Evolutionary conservation across 92 coral and sea anemone species (phyloP).

Genomic region (Scolanthus callimorphus): DNA sequence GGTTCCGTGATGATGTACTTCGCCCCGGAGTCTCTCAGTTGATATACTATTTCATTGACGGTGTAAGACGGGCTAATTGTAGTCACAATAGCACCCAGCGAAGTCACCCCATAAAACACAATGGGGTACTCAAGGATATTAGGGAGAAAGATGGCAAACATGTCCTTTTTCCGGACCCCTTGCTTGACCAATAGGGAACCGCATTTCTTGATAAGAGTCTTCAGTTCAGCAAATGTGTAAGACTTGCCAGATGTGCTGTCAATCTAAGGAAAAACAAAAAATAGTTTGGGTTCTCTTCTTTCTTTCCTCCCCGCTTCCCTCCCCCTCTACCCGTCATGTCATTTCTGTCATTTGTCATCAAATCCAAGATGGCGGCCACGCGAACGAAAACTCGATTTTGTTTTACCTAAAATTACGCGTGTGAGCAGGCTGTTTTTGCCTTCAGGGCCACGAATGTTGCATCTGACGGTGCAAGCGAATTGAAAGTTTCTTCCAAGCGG

Average conservation of each 20-base stretch:
- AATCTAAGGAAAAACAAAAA: too few relatives aligned
- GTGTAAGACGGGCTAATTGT: slow-evolving; percentile 64
- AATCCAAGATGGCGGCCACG: too few relatives aligned
- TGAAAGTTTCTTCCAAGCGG: too few relatives aligned
- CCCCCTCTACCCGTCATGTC: too few relatives aligned
- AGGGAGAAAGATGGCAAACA: slow-evolving; percentile 57
- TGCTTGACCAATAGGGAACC: slow-evolving; percentile 73
- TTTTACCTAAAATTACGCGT: too few relatives aligned
- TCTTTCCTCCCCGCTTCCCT: too few relatives aligned
- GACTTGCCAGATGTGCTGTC: slow-evolving; percentile 68
- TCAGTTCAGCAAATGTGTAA: slow-evolving; percentile 66
- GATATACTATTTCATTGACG: slow-evolving; percentile 51
- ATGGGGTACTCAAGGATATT: slow-evolving; percentile 72
- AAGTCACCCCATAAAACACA: slow-evolving; percentile 56
- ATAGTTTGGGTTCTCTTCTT: too few relatives aligned
- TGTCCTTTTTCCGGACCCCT: slow-evolving; percentile 68
- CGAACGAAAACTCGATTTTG: too few relatives aligned
- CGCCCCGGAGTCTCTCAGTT: slow-evolving; percentile 68
- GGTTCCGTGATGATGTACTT: slow-evolving; percentile 65
- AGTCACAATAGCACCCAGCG: slow-evolving; percentile 66
- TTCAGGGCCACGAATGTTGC: too few relatives aligned
- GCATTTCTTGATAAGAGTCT: slow-evolving; percentile 39
- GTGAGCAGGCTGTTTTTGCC: too few relatives aligned
- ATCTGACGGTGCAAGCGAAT: too few relatives aligned
- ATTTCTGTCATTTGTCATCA: too few relatives aligned